Conservation (phyloP, 2,113 vertebrate species). For the Pionites leucogaster region DNA sequence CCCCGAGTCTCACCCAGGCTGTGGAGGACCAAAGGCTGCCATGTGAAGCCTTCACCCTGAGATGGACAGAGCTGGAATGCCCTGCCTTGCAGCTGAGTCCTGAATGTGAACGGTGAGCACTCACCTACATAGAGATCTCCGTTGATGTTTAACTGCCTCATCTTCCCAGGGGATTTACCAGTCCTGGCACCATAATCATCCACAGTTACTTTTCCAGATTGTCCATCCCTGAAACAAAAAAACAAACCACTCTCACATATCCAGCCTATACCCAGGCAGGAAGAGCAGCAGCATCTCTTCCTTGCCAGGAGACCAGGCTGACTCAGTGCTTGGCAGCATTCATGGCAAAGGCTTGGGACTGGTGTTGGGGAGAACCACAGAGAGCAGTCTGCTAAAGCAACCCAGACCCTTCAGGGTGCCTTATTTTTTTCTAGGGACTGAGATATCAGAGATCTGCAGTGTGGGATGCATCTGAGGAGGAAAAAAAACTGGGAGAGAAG, state of each 20-base stretch:
- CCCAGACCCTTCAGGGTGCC: not conserved
- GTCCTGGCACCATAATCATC: slow-evolving; percentile 94
- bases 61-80: not conserved
- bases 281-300: not conserved
- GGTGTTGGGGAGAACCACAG: not conserved
- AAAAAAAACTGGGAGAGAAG: not conserved
- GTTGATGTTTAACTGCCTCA: slow-evolving; percentile 94
- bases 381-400: accelerated
- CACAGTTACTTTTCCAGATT: slow-evolving; percentile 91
- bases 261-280: accelerated
- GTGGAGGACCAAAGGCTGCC: not conserved
- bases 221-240: slow-evolving; percentile 84
- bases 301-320: accelerated
- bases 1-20: accelerated
- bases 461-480: not conserved
- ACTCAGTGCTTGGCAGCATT: not conserved
- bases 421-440: not conserved
- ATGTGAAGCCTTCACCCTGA: not conserved
- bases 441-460: not conserved
- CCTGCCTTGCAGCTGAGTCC: not conserved
- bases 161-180: slow-evolving; percentile 88
- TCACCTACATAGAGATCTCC: slow-evolving; percentile 91
- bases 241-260: not conserved
- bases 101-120: not conserved
- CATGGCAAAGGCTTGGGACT: accelerated